A percentile compares a stretch with the other conserved stretches of the same genome.
Conservation (phyloP, 2,113 vertebrate species). For the Nibea albiflora region DNA sequence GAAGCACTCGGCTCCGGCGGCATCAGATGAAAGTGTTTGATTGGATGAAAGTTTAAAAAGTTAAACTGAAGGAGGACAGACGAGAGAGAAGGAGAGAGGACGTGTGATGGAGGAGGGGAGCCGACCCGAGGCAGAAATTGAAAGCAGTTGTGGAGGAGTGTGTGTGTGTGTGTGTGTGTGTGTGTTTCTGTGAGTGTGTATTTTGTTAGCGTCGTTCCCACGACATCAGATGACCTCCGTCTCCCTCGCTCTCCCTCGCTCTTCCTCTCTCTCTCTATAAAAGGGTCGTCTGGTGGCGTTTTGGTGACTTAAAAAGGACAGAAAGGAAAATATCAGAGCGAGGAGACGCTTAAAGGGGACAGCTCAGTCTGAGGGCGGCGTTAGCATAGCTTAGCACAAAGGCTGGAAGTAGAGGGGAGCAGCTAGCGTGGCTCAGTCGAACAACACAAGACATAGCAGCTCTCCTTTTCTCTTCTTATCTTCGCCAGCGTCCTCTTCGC, state of each 20-base stretch:
- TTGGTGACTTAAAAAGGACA: constrained; percentile 66
- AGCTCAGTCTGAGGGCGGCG: too few species aligned
- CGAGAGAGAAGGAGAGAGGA: too few species aligned
- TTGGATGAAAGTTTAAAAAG: too few species aligned
- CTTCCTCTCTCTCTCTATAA: constrained; percentile 53
- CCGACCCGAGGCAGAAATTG: constrained; percentile 10
- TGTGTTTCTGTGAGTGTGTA: too few species aligned
- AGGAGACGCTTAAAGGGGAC: too few species aligned
- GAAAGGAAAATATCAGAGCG: background rate
- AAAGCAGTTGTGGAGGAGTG: constrained; percentile 24
- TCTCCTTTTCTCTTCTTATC: too few species aligned
- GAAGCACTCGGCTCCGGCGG: too few species aligned
- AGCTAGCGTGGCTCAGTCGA: too few species aligned
- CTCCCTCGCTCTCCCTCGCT: constrained; percentile 4
- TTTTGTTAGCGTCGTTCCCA: constrained; percentile 57
- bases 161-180: constrained; percentile 36
- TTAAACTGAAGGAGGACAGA: background rate
- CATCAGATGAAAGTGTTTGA: too few species aligned
- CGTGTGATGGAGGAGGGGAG: background rate
- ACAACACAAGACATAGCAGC: too few species aligned
- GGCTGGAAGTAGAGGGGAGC: too few species aligned
- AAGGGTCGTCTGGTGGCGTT: constrained; percentile 65
- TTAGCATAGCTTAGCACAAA: constrained; percentile 9
- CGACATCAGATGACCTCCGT: constrained; percentile 53
- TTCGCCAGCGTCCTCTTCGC: too few species aligned